Conservation (phyloP, 2,113 vertebrate genomes). For the Plectropomus leopardus region DNA sequence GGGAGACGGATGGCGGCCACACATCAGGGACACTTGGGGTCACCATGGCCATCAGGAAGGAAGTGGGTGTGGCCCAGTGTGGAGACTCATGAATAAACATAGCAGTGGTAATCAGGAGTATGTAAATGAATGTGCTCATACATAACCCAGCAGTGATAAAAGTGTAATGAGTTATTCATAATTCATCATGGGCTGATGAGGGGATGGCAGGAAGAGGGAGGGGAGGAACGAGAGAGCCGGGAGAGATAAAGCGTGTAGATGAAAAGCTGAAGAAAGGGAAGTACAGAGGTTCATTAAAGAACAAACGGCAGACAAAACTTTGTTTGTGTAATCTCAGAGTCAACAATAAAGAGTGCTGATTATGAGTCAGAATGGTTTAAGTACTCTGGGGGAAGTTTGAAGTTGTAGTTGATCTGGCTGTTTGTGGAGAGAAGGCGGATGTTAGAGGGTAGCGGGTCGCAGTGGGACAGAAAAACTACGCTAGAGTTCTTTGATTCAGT, state of each 20-base stretch:
- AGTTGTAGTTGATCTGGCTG: background rate
- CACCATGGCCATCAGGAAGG: constrained; percentile 84
- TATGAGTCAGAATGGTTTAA: background rate
- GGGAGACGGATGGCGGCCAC: constrained; percentile 94
- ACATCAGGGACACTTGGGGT: constrained; percentile 94
- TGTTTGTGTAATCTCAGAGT: constrained; percentile 19
- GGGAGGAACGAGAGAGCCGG: constrained; percentile 9
- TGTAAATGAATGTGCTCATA: constrained; percentile 82
- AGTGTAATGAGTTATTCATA: constrained; percentile 83
- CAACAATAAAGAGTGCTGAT: background rate
- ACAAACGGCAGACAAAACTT: constrained; percentile 46
- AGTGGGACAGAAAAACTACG: background rate
- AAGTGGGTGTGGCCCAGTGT: constrained; percentile 71
- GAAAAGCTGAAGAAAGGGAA: constrained; percentile 55
- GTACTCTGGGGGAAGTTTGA: background rate
- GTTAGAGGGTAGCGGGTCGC: background rate
- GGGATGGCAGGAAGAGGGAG: constrained; percentile 28
- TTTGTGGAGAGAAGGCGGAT: background rate
- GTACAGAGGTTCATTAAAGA: constrained; percentile 52
- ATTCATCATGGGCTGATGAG: constrained; percentile 74
- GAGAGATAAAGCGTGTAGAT: constrained; percentile 30
- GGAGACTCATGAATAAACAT: constrained; percentile 82
- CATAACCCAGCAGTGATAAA: constrained; percentile 76
- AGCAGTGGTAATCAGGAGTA: constrained; percentile 73
- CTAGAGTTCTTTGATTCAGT: background rate